Percentiles rank a stretch among this genome's conserved stretches.
Conservation (phyloP, 2,888 invertebrate genomes). For the Cyclophora punctaria region DNA sequence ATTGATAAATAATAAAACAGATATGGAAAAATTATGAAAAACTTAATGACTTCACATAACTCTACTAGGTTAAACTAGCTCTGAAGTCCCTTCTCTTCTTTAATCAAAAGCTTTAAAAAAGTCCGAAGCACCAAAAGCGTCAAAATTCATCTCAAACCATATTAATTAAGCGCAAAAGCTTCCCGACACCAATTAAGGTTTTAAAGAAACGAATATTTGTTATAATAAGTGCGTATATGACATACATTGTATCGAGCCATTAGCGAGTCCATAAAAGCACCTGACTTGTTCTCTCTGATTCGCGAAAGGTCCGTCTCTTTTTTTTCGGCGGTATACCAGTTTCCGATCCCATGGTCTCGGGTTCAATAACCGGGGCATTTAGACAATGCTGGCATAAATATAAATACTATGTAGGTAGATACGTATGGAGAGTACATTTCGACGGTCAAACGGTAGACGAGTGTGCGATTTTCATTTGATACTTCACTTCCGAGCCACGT, state of each 20-base stretch:
- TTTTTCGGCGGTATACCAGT: conserved; percentile 28
- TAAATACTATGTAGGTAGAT: conserved; percentile 10
- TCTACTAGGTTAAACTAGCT: too few relatives aligned
- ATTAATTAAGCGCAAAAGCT: too few relatives aligned
- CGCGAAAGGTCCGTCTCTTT: not conserved
- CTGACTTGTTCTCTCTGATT: conserved; percentile 12
- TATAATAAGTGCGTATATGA: too few relatives aligned
- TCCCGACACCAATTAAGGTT: too few relatives aligned
- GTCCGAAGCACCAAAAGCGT: too few relatives aligned
- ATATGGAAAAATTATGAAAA: too few relatives aligned
- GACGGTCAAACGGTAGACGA: conserved; percentile 17
- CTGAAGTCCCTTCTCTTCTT: too few relatives aligned
- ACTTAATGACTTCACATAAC: too few relatives aligned
- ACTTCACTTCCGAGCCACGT: conserved; percentile 29
- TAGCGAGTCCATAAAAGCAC: conserved; percentile 21
- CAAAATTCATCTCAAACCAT: too few relatives aligned
- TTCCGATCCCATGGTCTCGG: conserved; percentile 29
- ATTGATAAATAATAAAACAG: too few relatives aligned
- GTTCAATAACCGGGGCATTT: conserved; percentile 66
- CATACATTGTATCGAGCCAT: conserved; percentile 11
- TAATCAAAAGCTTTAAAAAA: too few relatives aligned
- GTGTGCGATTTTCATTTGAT: conserved; percentile 31
- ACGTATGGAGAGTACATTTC: conserved; percentile 8
- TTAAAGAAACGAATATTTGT: too few relatives aligned
- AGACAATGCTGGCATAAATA: conserved; percentile 38